Evolutionary conservation across 2,888 invertebrate genomes (phyloP), one percentile per base, ranked within the genome.

Genomic region (Cephus runcator): DNA sequence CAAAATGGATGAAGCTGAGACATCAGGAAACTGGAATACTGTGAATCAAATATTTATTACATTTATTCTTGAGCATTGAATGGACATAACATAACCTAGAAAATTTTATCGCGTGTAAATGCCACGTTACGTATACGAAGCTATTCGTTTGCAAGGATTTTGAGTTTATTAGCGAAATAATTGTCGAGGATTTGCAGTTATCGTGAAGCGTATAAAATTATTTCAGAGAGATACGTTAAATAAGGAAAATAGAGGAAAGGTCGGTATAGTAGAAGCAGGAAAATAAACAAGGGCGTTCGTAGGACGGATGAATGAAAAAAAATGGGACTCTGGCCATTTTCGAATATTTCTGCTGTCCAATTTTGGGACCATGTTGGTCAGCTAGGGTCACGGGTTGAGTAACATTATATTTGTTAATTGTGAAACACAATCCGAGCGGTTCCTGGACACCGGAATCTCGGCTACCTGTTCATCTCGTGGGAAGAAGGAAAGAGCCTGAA

Each of bases 341-440:
- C 12, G 15, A 71, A 71, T 71, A 31, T 71, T 71, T 23, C 74
- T 78, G 15, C 81, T 79, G 77, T 81, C 79, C 78, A 78, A 40
- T 75, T 73, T 77, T 74, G 76, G 75, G 81, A 81, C 79, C 76
- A 71, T 68, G 23, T 83, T 86, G 89, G 89, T 89, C 90, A 90
- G 86, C 84, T 75, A 69, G 69, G 79, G 79, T 82, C 79, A 73
- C 81, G 79, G 86, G 85, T 89, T 88, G 87, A 86, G 89, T 91
- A 90, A 90, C 87, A 87, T 86, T 88, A 89, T 88, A 87, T 91
- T 89, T 89, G 91, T 91, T 90, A 91, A 91, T 91, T 90, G 89
- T 90, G 91, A 89, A 90, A 91, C 84, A 85, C 84, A 87, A 91
- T 87, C 81, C 85, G 71, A 80, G 82, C 77, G 81, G 75, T 77